phyloP scores from a whole-genome alignment of 2,113 vertebrate species.

The Pelecanus crispus region DNA sequence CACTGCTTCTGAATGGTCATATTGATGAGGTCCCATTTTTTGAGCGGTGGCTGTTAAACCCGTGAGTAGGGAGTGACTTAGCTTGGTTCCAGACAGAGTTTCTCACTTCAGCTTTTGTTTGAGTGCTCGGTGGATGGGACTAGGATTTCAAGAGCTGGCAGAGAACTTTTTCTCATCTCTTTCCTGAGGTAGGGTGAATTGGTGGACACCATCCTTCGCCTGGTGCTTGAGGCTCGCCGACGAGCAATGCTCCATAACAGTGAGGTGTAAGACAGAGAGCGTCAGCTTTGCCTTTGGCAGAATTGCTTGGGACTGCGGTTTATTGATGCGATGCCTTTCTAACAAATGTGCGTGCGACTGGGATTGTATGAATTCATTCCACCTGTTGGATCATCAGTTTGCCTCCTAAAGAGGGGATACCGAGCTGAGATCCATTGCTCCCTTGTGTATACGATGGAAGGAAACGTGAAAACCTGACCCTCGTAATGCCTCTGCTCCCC shows the following conservation, averaged over 20 bases:
- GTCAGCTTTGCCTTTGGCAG: not conserved
- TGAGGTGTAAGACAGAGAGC: not conserved
- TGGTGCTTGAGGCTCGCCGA: not conserved
- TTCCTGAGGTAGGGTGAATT: not conserved
- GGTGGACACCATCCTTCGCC: rapidly evolving
- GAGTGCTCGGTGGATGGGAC: not conserved
- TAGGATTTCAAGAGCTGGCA: not conserved
- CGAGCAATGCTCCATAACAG: not conserved
- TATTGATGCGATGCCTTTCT: not conserved
- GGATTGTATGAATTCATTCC: not conserved
- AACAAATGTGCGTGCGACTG: not conserved
- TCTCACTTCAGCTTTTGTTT: not conserved
- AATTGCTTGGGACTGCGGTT: not conserved
- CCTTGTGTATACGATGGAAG: not conserved
- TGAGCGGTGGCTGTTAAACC: not conserved
- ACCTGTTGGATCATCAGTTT: not conserved
- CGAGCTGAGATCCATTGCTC: not conserved
- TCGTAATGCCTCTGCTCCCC: not conserved
- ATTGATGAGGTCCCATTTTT: not conserved
- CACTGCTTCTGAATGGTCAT: not conserved
- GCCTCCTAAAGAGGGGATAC: not conserved
- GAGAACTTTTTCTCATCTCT: not conserved
- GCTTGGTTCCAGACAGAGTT: not conserved
- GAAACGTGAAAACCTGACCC: not conserved
- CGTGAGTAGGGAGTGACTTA: not conserved